Evolutionary conservation across 2,888 invertebrate species (phyloP).

Genomic region (Caenorhabditis angaria): DNA sequence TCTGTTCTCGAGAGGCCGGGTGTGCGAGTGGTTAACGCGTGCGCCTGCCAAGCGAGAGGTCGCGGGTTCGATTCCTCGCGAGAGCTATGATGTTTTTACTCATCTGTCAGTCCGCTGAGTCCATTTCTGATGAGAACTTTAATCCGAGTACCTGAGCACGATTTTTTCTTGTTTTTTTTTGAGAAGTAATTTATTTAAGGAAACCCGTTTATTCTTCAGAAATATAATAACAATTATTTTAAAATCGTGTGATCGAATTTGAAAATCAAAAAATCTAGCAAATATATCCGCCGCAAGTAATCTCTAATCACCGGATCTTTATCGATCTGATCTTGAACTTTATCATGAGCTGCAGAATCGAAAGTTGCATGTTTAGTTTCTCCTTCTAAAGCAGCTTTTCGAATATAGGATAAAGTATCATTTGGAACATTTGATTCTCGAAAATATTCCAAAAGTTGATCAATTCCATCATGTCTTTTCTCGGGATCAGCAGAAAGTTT

Average conservation of each 20-base stretch:
- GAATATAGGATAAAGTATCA: constrained; percentile 16
- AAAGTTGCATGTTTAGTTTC: constrained; percentile 36
- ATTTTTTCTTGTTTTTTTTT: background rate
- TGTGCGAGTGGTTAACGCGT: background rate
- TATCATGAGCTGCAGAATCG: constrained; percentile 34
- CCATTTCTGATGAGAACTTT: background rate
- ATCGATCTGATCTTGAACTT: constrained; percentile 21
- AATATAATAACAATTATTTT: background rate
- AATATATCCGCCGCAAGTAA: constrained; percentile 37
- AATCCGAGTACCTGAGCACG: constrained; percentile 4
- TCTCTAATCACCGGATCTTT: constrained; percentile 21
- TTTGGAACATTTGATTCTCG: constrained; percentile 23
- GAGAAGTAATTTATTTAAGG: background rate
- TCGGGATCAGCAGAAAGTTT: constrained; percentile 27
- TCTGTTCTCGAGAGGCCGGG: background rate
- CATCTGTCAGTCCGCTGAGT: constrained; percentile 2
- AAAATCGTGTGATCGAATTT: constrained; percentile 20
- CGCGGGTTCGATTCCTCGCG: background rate
- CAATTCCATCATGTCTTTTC: constrained; percentile 21
- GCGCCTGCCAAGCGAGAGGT: background rate
- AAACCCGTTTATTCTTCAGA: background rate
- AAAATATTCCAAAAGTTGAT: constrained; percentile 19
- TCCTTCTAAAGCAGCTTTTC: constrained; percentile 29
- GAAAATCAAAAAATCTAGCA: constrained; percentile 35
- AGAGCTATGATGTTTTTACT: background rate